Percentiles rank a stretch among this genome's conserved stretches.
Conservation (phyloP, 2,797 vertebrate species). For the Myotis planiceps region DNA sequence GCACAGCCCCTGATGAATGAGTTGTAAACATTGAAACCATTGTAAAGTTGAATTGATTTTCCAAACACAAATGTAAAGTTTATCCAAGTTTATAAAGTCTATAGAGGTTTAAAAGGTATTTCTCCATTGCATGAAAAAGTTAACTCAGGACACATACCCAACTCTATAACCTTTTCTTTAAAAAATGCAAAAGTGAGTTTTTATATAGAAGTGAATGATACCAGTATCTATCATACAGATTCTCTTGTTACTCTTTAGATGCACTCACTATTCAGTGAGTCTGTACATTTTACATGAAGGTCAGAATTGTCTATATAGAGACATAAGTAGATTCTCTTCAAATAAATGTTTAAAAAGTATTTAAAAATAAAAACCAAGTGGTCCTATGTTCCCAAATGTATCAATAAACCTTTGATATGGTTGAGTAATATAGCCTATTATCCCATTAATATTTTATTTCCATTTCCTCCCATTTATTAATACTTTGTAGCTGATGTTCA, state of each 20-base stretch:
- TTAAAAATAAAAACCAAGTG: conserved; percentile 27
- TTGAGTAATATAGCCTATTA: neutral
- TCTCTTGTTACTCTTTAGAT: neutral
- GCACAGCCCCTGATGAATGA: neutral
- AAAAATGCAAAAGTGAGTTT: conserved; percentile 14
- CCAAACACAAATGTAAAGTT: neutral
- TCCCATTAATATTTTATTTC: neutral
- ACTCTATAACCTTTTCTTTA: neutral
- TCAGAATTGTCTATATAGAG: neutral
- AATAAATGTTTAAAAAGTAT: conserved; percentile 23
- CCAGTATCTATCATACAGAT: neutral
- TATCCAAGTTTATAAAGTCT: neutral
- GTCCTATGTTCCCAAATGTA: neutral
- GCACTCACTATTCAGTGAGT: neutral
- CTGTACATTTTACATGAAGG: neutral
- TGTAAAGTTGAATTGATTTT: neutral
- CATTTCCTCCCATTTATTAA: neutral
- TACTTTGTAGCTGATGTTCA: neutral
- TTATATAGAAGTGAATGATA: neutral
- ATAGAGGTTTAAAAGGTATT: neutral
- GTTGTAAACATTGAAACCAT: neutral
- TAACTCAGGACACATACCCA: neutral
- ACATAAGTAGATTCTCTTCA: neutral
- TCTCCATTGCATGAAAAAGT: conserved; percentile 11
- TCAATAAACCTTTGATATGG: neutral